Base-by-base conservation (phyloP, 2,113 vertebrate genomes). In the Spheniscus mendiculus region DNA sequence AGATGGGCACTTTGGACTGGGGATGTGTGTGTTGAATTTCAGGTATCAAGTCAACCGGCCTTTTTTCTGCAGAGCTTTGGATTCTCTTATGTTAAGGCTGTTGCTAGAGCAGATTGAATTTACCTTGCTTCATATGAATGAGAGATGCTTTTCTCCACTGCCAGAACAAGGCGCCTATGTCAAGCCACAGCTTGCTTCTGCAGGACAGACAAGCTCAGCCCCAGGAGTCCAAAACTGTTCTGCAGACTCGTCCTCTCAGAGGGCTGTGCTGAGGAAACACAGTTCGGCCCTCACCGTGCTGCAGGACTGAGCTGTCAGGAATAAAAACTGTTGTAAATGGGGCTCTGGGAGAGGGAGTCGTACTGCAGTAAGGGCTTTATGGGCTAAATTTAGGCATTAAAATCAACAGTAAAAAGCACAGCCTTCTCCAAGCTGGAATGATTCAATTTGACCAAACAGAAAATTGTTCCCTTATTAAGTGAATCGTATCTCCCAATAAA, bases 331-430 rank as follows among this genome's bases (percentile, higher is more conserved):
- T 27, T 89, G 29, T 62, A 86, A 87, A 65, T 19, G 15, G 63
- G 67, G 52, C 59, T 83, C 62, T 78, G 49, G 50, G 62, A 90
- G 83, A 93, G 76, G 63, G 49, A 76, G 49, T 49, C 15, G 2
- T 40, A 15, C 22, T 62, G 66, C 77, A 78, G 65, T 11, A 65
- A 80, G 70, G 62, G 67, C 80, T 77, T 15, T 38, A 36, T 12
- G 34, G 53, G 53, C 78, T 95, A 91, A 95, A 93, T 94, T 87
- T 91, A 97, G 91, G 62, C 15, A 8, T 61, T 72, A 72, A 96
- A 91, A 89, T 92, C 72, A 92, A 73, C 95, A 89, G 55, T 56
- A 56, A 90, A 85, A 96, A 50, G 7, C 27, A 52, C 32, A 49
- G 44, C 19, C 23, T 83, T 79, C 49, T 83, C 66, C 34, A 56